These are phyloP conservation scores for Beaufortia kweichowensis DNA, from an alignment of 2,113 vertebrate genomes.

Conservation along the genomic window DNA sequence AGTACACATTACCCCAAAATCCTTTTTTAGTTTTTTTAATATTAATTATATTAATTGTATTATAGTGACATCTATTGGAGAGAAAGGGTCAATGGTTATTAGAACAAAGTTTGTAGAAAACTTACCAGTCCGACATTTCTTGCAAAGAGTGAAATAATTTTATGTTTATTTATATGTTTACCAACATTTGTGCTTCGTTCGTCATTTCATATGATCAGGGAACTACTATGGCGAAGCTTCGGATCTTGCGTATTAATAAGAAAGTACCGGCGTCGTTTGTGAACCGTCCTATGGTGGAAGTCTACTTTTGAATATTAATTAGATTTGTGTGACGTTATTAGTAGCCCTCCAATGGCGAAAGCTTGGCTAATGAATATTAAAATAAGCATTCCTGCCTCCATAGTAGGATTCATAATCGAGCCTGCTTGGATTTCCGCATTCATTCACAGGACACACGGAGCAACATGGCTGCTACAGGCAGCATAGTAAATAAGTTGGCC, in stretches of 20 bases:
- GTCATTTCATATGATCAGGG: too few relatives aligned
- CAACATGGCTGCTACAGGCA: conserved; percentile 69
- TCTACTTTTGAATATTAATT: not conserved
- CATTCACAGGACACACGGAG: not conserved
- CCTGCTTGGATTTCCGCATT: conserved; percentile 1
- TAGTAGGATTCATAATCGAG: not conserved
- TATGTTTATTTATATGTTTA: too few relatives aligned
- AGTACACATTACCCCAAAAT: not conserved
- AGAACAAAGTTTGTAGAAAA: too few relatives aligned
- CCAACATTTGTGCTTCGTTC: not conserved
- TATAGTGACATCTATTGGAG: conserved; percentile 40
- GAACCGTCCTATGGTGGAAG: not conserved
- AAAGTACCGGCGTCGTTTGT: not conserved
- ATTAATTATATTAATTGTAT: too few relatives aligned
- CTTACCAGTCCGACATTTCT: too few relatives aligned
- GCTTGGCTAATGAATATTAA: conserved; percentile 16
- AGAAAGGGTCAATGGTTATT: not conserved
- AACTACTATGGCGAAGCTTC: not conserved
- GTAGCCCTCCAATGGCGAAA: not conserved
- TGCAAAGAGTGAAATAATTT: too few relatives aligned
- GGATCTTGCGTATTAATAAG: not conserved
- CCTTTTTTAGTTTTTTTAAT: too few relatives aligned
- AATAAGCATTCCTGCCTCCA: not conserved
- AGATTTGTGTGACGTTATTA: not conserved
- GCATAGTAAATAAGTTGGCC: conserved; percentile 61